These are phyloP conservation scores for Melopsittacus undulatus DNA, from an alignment of 2,797 vertebrate species.

Conservation along the genomic window DNA sequence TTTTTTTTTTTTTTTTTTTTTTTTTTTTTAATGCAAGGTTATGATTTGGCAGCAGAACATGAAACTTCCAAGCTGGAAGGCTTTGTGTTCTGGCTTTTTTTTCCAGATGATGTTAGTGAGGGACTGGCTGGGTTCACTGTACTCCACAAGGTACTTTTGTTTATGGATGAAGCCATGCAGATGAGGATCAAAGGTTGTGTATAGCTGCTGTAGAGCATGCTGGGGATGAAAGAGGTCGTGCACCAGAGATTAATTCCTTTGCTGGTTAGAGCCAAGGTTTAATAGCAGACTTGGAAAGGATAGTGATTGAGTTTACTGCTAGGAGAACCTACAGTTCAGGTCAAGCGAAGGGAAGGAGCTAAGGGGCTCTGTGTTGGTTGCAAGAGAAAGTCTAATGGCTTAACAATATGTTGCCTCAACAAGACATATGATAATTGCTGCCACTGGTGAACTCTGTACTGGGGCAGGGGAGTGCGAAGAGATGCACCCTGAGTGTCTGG, in stretches of 20 bases:
- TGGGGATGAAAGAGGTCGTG: conserved; percentile 51
- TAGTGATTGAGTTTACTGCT: conserved; percentile 73
- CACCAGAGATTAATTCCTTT: conserved; percentile 69
- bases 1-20: background rate
- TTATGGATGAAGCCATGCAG: conserved; percentile 67
- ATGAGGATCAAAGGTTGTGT: conserved; percentile 50
- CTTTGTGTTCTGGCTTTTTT: background rate
- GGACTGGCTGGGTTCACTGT: background rate
- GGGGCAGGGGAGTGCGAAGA: background rate
- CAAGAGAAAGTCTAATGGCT: conserved; percentile 55
- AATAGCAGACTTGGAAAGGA: conserved; percentile 70
- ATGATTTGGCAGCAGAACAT: background rate
- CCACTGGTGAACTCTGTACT: background rate
- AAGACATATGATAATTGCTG: background rate
- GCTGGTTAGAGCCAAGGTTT: conserved; percentile 73
- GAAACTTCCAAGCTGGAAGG: background rate
- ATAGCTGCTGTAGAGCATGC: conserved; percentile 54
- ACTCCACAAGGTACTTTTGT: conserved; percentile 44
- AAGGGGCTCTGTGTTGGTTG: conserved; percentile 42
- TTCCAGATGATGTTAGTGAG: background rate
- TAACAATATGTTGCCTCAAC: conserved; percentile 50
- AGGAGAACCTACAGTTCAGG: conserved; percentile 50
- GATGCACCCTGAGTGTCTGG: background rate
- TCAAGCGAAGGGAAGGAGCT: conserved; percentile 60
- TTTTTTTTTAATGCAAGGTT: background rate